Conservation (phyloP, 1,140 invertebrate genomes). For the Drosophila ambigua region DNA sequence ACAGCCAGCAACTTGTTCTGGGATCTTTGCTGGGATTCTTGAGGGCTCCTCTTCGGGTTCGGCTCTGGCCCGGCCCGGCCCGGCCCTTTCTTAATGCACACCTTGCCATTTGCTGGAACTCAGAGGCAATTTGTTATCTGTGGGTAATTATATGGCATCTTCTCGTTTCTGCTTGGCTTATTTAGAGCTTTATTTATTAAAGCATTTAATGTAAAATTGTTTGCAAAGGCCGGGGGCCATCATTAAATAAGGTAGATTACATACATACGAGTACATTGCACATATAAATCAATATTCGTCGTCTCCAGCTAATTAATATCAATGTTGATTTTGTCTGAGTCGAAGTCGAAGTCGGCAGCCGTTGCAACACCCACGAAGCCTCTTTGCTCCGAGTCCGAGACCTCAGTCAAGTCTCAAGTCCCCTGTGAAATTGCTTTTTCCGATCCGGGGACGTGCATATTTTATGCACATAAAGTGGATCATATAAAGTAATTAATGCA, state of each 20-base stretch:
- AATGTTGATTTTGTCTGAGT: constrained; percentile 54
- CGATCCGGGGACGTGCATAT: constrained; percentile 56
- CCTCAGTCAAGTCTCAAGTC: no score
- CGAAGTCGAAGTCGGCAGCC: constrained; percentile 4
- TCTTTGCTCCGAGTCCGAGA: no score
- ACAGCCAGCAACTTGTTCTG: constrained; percentile 41
- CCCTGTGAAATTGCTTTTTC: constrained; percentile 53
- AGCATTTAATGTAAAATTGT: constrained; percentile 82
- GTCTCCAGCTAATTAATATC: constrained; percentile 64
- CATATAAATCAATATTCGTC: constrained; percentile 63
- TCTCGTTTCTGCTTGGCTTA: constrained; percentile 59
- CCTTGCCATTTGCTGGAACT: constrained; percentile 40
- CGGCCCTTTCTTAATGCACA: constrained; percentile 70
- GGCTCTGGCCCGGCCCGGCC: constrained; percentile 15
- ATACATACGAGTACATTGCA: constrained; percentile 9
- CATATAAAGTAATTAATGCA: constrained; percentile 83
- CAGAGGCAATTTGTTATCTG: constrained; percentile 72
- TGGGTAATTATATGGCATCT: constrained; percentile 69
- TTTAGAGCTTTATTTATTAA: constrained; percentile 80
- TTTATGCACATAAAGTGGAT: constrained; percentile 78
- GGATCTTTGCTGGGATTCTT: constrained; percentile 20
- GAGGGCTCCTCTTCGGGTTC: neutral
- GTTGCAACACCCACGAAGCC: constrained; percentile 70
- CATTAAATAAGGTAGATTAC: constrained; percentile 64
- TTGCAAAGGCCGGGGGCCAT: constrained; percentile 69